Base-by-base conservation (phyloP, 2,113 vertebrate genomes). In the Scatophagus argus region DNA sequence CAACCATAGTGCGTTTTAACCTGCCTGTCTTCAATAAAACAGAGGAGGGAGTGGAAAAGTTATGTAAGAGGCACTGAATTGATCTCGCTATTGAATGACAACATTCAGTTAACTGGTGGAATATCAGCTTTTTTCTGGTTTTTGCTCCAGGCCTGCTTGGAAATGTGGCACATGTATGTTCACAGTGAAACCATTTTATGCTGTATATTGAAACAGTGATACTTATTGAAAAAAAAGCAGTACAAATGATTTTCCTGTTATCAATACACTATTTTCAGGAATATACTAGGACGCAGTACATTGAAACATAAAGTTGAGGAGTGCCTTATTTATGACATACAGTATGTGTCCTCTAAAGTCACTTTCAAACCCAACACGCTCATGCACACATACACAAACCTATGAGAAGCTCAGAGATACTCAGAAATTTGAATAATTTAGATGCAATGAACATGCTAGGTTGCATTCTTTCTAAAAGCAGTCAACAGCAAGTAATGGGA, bases 381-480 rank as follows among this genome's bases (percentile, higher is more conserved):
- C 34, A 44, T 3, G 10, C 58, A 52, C 36, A 64, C 49, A 56
- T 41, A 39, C 44, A 70, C 31, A 52, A 63, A 36, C 25, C 13
- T 11, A 14, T 23, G n/a, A n/a, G n/a, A n/a, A n/a, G n/a, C n/a
- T n/a, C n/a, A n/a, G n/a, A 52, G 2, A 11, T 19, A 69, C 44
- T 65, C 7, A 77, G 46, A 74, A 19, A 83, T 82, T 58, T 89
- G 27, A 90, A 90, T 90, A 77, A 89, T 88, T 86, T 39, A 79
- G 55, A 46, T 13, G 29, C 38, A n/a, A 16, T 85, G 73, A 80
- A 86, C 74, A 75, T 79, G 72, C 43, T 65, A 81, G 81, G 47
- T 63, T 83, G 51, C 79, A 69, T 83, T 82, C 77, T 84, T 74
- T 85, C 74, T 36, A 21, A 59, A 75, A 41, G 77, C 86, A 83